These are phyloP conservation scores for Drosophila sulfurigaster DNA, from an alignment of 1,140 invertebrate genomes.

Conservation along the genomic window DNA sequence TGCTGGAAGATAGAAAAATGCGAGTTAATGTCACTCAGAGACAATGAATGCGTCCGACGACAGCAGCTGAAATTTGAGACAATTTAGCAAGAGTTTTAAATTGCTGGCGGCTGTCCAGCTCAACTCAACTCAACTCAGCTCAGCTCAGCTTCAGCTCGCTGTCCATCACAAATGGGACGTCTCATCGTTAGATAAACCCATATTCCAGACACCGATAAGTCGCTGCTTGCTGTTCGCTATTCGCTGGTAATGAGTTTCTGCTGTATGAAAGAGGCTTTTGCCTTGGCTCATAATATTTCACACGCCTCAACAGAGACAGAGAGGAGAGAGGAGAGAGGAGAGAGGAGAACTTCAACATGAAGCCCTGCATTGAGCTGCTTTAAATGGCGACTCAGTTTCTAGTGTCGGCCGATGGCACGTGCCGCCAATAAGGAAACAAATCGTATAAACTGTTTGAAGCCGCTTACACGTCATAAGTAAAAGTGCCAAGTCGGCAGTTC, in stretches of 20 bases:
- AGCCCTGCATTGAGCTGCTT: conserved; percentile 36
- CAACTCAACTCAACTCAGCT: neutral
- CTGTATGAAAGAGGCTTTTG: neutral
- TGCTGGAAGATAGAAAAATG: conserved; percentile 22
- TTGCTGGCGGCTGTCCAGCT: conserved; percentile 37
- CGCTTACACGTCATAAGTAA: conserved; percentile 58
- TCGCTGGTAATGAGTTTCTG: conserved; percentile 36
- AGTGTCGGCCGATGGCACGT: conserved; percentile 42
- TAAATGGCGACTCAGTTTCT: conserved; percentile 37
- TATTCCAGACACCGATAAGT: conserved; percentile 27
- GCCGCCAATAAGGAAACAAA: conserved; percentile 55
- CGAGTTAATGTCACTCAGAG: conserved; percentile 44
- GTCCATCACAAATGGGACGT: conserved; percentile 43
- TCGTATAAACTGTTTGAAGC: conserved; percentile 57
- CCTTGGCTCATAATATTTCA: conserved; percentile 19
- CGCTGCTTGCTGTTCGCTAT: conserved; percentile 1
- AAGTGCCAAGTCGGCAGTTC: conserved; percentile 33
- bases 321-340: neutral
- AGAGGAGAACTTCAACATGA: neutral
- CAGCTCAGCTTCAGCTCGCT: neutral
- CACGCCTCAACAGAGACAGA: neutral
- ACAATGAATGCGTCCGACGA: conserved; percentile 22
- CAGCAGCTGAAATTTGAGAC: conserved; percentile 55
- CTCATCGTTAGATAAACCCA: conserved; percentile 49
- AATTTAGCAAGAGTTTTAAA: conserved; percentile 56